Base-by-base conservation (phyloP, 92 coral and sea anemone genomes). In the Bergia puertoricense region DNA sequence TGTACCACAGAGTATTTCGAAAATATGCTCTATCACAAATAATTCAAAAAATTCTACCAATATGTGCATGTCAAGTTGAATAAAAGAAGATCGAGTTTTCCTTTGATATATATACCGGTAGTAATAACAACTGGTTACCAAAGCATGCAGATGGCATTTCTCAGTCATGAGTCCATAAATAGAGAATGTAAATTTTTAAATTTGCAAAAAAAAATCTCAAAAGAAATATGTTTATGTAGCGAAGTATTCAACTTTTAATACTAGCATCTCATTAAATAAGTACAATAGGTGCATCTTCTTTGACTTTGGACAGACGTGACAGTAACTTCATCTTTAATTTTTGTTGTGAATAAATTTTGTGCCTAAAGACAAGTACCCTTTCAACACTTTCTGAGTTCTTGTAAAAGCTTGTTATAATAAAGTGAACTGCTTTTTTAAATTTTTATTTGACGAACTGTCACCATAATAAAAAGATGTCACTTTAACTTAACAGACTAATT, bases 81-180 rank as follows among this genome's bases (percentile, higher is more conserved):
- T 22, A 3, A 6, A 1, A 20, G 69, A 20, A 16, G n/a, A 62
- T 62, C 3, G 69, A 62, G 69, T 18, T 16, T 16, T 62, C 20
- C 6, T 2, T 40, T 40, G 79, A 16, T 75, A 40, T 40, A 71
- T 2, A 4, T 22, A 2, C 11, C 16, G 37, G 38, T 0, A 10
- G 22, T 37, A 18, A 39, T 3, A 40, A 75, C 79, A 4, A 40
- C 44, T 84, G 66, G 87, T 84, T 71, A 84, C 87, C 79, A 69
- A 84, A 84, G 79, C 78, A 72, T 71, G 87, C 87, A 45, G 79
- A 71, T 84, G 87, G 87, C 41, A 82, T 82, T 82, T 54, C n/a
- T 50, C 77, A 43, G 7, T 82, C 20, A 10, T 14, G 30, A 44
- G 14, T 65, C 37, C 50, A 38, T 6, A 69, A 68, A 23, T 14